Conservation (phyloP, 1,140 invertebrate genomes). For the Epicauta chinensis region DNA sequence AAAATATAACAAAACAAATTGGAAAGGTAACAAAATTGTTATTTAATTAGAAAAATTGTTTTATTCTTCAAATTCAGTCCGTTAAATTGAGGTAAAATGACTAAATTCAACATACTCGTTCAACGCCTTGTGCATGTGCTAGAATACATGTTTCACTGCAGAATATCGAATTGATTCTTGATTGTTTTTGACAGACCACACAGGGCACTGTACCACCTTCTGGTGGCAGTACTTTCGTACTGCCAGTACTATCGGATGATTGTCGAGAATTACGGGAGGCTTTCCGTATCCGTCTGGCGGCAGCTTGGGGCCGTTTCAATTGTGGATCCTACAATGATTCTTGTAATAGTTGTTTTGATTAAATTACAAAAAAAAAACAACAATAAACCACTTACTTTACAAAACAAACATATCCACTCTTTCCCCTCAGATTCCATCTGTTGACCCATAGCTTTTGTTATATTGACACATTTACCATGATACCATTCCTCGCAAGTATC, state of each 20-base stretch:
- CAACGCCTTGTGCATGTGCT: constrained; percentile 68
- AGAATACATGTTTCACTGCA: constrained; percentile 84
- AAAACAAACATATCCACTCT: constrained; percentile 89
- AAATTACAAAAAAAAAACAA: neutral
- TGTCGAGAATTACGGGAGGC: constrained; percentile 34
- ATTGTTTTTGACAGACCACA: constrained; percentile 67
- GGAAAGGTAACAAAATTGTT: too few species aligned
- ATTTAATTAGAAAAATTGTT: too few species aligned
- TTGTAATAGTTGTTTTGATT: constrained; percentile 5
- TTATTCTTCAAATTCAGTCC: too few species aligned
- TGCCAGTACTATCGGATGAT: constrained; percentile 33
- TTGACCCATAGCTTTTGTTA: constrained; percentile 83
- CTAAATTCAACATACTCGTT: constrained; percentile 46
- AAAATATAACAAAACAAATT: constrained; percentile 1
- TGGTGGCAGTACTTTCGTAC: constrained; percentile 18
- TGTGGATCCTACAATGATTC: constrained; percentile 29
- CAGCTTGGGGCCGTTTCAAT: constrained; percentile 37
- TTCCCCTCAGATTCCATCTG: constrained; percentile 85
- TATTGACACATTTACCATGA: constrained; percentile 91
- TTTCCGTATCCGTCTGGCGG: constrained; percentile 38
- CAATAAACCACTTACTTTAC: constrained; percentile 52
- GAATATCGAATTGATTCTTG: constrained; percentile 68
- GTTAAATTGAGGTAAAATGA: too few species aligned
- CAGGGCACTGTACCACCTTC: constrained; percentile 41
- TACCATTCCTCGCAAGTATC: constrained; percentile 95